Percentiles rank a stretch among this genome's conserved stretches.
Evolutionary conservation across 1,140 invertebrate species (phyloP).

Genomic region (Delia radicum): DNA sequence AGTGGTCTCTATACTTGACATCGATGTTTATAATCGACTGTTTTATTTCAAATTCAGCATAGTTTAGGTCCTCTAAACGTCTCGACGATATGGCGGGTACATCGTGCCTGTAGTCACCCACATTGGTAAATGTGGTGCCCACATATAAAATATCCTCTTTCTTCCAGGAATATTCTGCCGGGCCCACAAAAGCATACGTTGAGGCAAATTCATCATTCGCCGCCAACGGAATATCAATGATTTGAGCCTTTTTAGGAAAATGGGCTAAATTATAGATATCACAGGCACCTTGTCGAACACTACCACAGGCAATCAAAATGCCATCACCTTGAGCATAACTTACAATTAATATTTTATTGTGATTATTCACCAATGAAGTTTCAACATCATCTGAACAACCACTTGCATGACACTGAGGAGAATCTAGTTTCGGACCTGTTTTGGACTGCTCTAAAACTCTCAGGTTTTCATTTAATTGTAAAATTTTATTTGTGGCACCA

Average conservation of each 20-base stretch:
- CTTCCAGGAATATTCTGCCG: conserved; percentile 78
- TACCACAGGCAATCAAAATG: conserved; percentile 85
- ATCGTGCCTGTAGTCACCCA: conserved; percentile 88
- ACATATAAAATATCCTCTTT: conserved; percentile 86
- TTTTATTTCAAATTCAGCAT: conserved; percentile 83
- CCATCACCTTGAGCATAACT: conserved; percentile 70
- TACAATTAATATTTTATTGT: conserved; percentile 89
- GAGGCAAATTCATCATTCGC: conserved; percentile 90
- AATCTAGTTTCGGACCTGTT: conserved; percentile 78
- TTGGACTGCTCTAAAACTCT: conserved; percentile 67
- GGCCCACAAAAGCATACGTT: conserved; percentile 92
- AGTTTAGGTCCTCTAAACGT: conserved; percentile 73
- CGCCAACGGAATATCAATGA: conserved; percentile 78
- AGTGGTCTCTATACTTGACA: conserved; percentile 92
- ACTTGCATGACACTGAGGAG: conserved; percentile 81
- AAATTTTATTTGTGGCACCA: conserved; percentile 80
- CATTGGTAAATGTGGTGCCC: conserved; percentile 90
- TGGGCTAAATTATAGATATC: conserved; percentile 81
- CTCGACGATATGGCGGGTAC: conserved; percentile 90
- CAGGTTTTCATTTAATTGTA: conserved; percentile 77
- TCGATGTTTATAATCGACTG: conserved; percentile 88
- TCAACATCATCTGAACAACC: conserved; percentile 73
- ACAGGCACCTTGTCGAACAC: conserved; percentile 83
- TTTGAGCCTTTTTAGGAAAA: conserved; percentile 71
- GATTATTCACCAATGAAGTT: conserved; percentile 74